phyloP scores from a whole-genome alignment of 2,797 vertebrate species.

The Sebastes goodei region DNA sequence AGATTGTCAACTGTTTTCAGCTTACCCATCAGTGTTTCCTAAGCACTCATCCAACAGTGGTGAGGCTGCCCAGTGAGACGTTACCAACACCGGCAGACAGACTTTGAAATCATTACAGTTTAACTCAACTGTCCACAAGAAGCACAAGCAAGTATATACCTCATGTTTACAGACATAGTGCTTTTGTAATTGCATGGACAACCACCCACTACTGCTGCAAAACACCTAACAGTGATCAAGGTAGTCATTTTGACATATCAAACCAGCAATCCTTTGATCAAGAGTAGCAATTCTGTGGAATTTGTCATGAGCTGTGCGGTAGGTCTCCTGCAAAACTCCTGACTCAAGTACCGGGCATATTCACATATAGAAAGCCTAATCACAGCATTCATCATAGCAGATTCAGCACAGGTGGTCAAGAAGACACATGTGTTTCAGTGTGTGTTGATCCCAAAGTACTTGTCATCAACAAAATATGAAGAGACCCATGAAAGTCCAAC shows the following conservation, averaged over 20 bases:
- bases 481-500: not conserved
- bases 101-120: not conserved
- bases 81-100: not conserved
- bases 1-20: not conserved
- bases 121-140: not conserved
- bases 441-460: not conserved
- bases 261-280: conserved; percentile 25
- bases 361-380: not conserved
- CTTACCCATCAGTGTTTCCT: not conserved
- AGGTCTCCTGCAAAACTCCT: conserved; percentile 25
- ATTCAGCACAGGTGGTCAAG: not conserved
- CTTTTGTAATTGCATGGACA: not conserved
- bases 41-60: not conserved
- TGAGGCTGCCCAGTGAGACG: not conserved
- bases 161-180: not conserved
- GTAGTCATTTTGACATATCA: conserved; percentile 16
- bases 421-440: not conserved
- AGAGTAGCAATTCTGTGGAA: conserved; percentile 16
- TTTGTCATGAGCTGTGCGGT: conserved; percentile 1
- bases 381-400: not conserved
- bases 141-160: not conserved
- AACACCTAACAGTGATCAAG: not conserved
- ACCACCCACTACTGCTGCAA: not conserved
- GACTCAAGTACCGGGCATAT: conserved; percentile 5
- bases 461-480: not conserved